These are phyloP conservation scores for Antitype chi DNA, from an alignment of 2,888 invertebrate species.

Conservation along the genomic window DNA sequence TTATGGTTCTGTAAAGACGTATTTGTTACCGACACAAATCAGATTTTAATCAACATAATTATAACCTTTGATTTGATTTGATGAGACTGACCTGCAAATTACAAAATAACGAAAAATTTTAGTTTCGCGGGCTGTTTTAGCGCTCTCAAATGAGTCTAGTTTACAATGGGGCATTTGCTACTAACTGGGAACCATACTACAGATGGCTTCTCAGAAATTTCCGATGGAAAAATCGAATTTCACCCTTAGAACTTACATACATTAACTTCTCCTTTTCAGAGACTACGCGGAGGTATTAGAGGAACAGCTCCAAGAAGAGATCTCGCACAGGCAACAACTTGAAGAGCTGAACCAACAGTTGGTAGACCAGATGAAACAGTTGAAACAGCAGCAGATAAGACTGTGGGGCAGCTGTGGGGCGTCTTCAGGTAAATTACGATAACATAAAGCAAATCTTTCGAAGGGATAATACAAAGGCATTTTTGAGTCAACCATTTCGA, in stretches of 20 bases:
- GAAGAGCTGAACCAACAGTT: conserved; percentile 91
- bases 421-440: conserved; percentile 78
- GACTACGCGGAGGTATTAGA: conserved; percentile 87
- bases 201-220: background rate
- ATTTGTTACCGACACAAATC: too few relatives aligned
- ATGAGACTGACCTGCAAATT: too few relatives aligned
- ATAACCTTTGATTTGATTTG: too few relatives aligned
- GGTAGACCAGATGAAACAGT: conserved; percentile 90
- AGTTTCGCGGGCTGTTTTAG: too few relatives aligned
- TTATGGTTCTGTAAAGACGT: too few relatives aligned
- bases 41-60: too few relatives aligned
- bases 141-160: too few relatives aligned
- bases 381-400: conserved; percentile 86
- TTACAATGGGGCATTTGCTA: background rate
- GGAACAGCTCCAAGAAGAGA: conserved; percentile 91
- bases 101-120: too few relatives aligned
- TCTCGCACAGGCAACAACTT: conserved; percentile 91
- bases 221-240: background rate
- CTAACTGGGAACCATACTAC: background rate
- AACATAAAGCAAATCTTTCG: background rate
- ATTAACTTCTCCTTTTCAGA: conserved; percentile 66
- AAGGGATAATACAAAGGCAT: background rate
- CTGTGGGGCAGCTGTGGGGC: conserved; percentile 81
- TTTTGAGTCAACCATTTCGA: background rate
- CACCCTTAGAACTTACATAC: background rate